Evolutionary conservation across 1,140 invertebrate species (phyloP).

Genomic region (Grapholita molesta): DNA sequence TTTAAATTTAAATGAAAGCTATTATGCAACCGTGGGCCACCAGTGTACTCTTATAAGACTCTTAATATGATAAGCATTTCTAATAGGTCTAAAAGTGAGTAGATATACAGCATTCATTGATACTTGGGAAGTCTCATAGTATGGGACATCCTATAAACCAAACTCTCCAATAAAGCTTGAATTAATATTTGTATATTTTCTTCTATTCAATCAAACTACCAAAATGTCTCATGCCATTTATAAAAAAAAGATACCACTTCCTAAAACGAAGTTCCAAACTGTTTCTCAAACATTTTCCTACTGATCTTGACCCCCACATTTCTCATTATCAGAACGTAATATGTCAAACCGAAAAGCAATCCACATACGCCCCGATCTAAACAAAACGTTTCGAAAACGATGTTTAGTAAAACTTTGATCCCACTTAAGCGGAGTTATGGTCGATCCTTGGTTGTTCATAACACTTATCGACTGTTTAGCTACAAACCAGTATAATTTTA

Average conservation of each 20-base stretch:
- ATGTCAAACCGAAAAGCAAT: not conserved
- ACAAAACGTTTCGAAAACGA: not conserved
- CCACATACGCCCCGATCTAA: not conserved
- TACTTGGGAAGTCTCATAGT: too few relatives aligned
- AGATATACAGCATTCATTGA: too few relatives aligned
- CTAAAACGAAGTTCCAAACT: not conserved
- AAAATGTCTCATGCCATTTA: not conserved
- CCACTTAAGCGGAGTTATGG: not conserved
- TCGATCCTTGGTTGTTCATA: not conserved
- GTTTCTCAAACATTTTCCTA: not conserved
- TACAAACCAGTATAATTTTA: not conserved
- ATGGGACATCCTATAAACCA: too few relatives aligned
- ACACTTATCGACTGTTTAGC: not conserved
- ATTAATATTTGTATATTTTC: too few relatives aligned
- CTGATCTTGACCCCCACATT: not conserved
- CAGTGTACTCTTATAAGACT: too few relatives aligned
- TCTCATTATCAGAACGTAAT: not conserved
- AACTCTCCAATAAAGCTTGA: too few relatives aligned
- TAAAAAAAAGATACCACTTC: not conserved
- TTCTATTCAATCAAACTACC: too few relatives aligned
- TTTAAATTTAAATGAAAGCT: too few relatives aligned
- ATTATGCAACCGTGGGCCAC: too few relatives aligned
- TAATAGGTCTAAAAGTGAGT: too few relatives aligned
- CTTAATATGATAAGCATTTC: too few relatives aligned
- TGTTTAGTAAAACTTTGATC: slow-evolving; percentile 9